Evolutionary conservation across 2,797 vertebrate genomes (phyloP).

Genomic region (Eulemur rubriventer): DNA sequence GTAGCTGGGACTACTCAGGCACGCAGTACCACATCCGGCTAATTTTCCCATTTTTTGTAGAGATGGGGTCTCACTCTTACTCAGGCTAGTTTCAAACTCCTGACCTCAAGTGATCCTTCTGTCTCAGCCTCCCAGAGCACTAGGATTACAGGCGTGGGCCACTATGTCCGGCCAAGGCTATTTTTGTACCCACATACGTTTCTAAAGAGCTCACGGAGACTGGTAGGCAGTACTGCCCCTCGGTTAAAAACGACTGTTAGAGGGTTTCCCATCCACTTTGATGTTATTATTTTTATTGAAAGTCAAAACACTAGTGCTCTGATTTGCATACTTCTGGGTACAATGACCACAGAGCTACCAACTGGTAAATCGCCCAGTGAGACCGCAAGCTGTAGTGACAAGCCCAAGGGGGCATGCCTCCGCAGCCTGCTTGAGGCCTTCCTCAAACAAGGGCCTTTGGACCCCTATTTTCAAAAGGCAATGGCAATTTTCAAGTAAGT

Average conservation of each 20-base stretch:
- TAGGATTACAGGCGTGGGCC: not conserved
- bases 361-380: not conserved
- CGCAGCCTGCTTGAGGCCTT: not conserved
- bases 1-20: not conserved
- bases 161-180: fast-evolving
- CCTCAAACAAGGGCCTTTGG: not conserved
- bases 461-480: not conserved
- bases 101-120: not conserved
- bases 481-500: not conserved
- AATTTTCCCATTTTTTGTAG: not conserved
- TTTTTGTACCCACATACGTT: not conserved
- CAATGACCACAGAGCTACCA: not conserved
- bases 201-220: not conserved
- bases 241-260: not conserved
- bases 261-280: not conserved
- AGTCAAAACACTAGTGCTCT: not conserved
- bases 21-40: fast-evolving
- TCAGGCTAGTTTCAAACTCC: not conserved
- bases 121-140: not conserved
- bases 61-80: not conserved
- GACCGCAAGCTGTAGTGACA: not conserved
- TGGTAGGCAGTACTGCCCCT: not conserved
- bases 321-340: not conserved
- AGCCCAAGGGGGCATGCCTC: not conserved
- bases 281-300: not conserved